Percentiles rank a stretch among this genome's conserved stretches.
These are phyloP conservation scores for Rhinophrynus dorsalis DNA, from an alignment of 2,797 vertebrate genomes.

Conservation along the genomic window DNA sequence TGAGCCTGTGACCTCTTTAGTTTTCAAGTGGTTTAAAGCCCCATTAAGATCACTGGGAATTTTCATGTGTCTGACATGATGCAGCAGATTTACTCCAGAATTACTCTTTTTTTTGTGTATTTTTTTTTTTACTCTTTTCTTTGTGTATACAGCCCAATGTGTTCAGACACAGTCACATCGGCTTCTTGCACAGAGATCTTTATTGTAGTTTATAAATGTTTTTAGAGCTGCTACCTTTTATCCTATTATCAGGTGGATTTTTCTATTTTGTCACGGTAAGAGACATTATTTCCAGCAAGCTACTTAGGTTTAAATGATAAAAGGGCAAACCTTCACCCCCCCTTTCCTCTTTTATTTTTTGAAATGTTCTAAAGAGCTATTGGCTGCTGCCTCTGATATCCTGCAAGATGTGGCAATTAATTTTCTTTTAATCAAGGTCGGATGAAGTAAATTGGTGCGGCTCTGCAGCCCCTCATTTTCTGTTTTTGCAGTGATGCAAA, in stretches of 20 bases:
- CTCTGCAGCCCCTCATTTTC: slow-evolving; percentile 96
- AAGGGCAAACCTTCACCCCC: slow-evolving; percentile 52
- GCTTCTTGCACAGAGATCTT: background rate
- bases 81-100: no score
- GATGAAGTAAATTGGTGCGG: slow-evolving; percentile 98
- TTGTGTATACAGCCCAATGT: no score
- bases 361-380: slow-evolving; percentile 79
- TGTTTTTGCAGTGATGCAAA: slow-evolving; percentile 99
- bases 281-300: slow-evolving; percentile 48
- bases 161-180: background rate
- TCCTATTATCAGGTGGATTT: slow-evolving; percentile 17
- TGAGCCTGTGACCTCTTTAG: no score
- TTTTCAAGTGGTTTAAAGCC: no score
- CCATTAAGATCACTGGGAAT: no score
- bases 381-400: slow-evolving; percentile 94
- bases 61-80: no score
- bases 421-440: slow-evolving; percentile 99
- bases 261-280: slow-evolving; percentile 43
- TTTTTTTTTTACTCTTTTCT: no score
- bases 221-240: background rate
- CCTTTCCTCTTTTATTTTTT: slow-evolving; percentile 45
- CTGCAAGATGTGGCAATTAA: slow-evolving; percentile 99
- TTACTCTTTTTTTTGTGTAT: no score
- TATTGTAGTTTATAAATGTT: slow-evolving; percentile 5
- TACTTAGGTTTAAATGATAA: slow-evolving; percentile 54